Base-by-base conservation (phyloP, 2,888 invertebrate genomes). In the Rhamphomyia laevipes region DNA sequence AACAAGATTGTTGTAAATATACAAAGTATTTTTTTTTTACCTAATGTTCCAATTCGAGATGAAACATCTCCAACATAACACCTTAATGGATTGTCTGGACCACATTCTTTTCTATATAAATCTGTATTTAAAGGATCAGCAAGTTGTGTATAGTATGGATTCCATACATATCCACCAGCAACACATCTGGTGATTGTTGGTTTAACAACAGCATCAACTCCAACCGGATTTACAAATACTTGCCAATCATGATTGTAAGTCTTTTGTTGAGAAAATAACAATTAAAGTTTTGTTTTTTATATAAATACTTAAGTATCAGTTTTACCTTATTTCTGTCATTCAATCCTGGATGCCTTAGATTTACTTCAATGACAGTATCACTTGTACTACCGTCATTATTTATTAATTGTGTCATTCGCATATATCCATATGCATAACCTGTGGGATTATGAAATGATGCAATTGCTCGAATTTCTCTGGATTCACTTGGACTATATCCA, bases 61-160 rank as follows among this genome's bases (percentile, higher is more conserved):
- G 91, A 86, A 41, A 93, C 71, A 67, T 95, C 95, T 0, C 94
- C 95, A 1, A 93, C 86, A 63, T 92, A 86, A 65, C 95, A 95
- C 3, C 94, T 75, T 47, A 92, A 69, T 0, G 93, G 94, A 61
- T 91, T 88, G 66, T 87, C 84, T 0, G 86, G 78, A 0, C 86
- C 86, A 64, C 95, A 95, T 72, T 95, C 92, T 67, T 83, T 81
- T 50, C 75, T 78, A 68, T 94, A 94, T 45, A 90, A 72, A 52
- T 90, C 89, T 46, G 79, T 90, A 67, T 91, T 90, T 38, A 88
- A 74, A 1, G 91, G 91, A 73, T 90, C 89, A 1, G 91, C 91
- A 1, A 92, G 73, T 68, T 92, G 91, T 2, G 90, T 90, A 62
- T 84, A 91, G 72, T 80, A 86, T 0, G 92, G 92, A 75, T 92